These are phyloP conservation scores for Lepus americanus DNA, from an alignment of 2,113 vertebrate species.

Conservation along the genomic window DNA sequence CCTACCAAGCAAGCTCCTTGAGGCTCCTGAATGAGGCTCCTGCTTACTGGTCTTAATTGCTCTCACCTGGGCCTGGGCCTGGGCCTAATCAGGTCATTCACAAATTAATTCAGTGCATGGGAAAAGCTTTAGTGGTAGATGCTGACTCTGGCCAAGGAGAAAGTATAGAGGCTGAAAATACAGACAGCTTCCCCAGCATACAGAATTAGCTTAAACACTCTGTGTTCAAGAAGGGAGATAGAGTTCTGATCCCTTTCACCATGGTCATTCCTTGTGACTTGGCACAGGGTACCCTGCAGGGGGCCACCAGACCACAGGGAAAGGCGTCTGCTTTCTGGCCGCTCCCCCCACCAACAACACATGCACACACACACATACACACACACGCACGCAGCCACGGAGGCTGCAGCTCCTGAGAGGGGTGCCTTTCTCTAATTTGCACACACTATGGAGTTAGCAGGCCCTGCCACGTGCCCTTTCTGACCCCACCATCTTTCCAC, in stretches of 20 bases:
- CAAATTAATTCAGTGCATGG: background rate
- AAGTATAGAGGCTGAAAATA: accelerated
- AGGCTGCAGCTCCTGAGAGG: background rate
- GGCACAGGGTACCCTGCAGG: background rate
- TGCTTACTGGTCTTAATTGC: background rate
- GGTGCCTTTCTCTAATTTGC: background rate
- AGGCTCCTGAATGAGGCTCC: background rate
- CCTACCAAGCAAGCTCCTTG: background rate
- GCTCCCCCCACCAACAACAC: no score
- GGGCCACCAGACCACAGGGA: background rate
- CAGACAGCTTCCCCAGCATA: background rate
- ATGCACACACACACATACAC: no score
- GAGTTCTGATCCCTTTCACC: background rate
- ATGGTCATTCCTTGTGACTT: background rate
- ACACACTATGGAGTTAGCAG: background rate
- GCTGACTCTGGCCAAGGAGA: background rate
- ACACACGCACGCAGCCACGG: background rate
- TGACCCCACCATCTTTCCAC: background rate
- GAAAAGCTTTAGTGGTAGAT: background rate
- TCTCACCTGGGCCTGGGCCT: background rate
- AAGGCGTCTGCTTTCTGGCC: background rate
- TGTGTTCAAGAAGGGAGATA: background rate
- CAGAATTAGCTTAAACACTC: background rate
- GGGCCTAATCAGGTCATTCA: background rate
- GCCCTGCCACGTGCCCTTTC: background rate